Evolutionary conservation across 2,888 invertebrate genomes (phyloP).

Genomic region (Cephalotes varians): DNA sequence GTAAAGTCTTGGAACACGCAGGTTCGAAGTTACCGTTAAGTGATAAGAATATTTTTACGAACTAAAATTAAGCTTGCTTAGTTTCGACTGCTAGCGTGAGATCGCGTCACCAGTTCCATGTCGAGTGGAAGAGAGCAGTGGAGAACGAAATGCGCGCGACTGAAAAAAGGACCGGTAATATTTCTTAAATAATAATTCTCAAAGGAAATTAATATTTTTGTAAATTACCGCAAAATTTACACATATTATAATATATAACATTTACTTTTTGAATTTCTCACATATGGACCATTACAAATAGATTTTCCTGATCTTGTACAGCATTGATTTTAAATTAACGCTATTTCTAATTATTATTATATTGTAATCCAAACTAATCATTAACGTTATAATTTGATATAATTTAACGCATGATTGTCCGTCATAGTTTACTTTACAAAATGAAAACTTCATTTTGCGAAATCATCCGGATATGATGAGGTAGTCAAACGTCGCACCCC

Average conservation of each 20-base stretch:
- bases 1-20: background rate
- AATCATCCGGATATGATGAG: background rate
- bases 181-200: background rate
- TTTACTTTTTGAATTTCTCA: background rate
- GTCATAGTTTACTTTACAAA: background rate
- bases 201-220: constrained; percentile 2
- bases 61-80: background rate
- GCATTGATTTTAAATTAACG: background rate
- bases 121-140: background rate
- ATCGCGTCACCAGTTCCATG: constrained; percentile 7
- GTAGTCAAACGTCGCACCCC: background rate
- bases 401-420: background rate
- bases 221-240: background rate
- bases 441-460: background rate
- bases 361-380: background rate
- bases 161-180: background rate
- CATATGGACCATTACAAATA: background rate
- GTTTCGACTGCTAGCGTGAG: background rate
- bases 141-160: background rate
- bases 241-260: background rate
- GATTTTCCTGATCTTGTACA: background rate
- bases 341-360: background rate
- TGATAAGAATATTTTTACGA: background rate
- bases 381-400: background rate
- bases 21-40: background rate